phyloP scores from a whole-genome alignment of 2,888 invertebrate genomes.

The Hypsopygia costalis region DNA sequence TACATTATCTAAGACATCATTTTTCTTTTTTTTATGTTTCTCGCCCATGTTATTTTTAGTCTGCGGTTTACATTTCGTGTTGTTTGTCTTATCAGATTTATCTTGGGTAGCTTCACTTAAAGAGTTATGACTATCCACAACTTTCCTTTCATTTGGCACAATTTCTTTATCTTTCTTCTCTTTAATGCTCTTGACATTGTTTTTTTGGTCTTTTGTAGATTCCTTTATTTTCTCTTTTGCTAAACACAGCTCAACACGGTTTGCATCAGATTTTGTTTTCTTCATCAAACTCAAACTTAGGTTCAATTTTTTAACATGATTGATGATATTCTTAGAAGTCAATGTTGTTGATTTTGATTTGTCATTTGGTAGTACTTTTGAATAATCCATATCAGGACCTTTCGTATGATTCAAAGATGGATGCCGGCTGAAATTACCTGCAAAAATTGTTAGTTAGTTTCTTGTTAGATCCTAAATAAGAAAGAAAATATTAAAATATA shows the following conservation, averaged over 20 bases:
- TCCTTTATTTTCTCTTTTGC: constrained; percentile 1
- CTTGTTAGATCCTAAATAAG: no score
- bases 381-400: neutral
- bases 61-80: neutral
- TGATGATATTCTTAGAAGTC: neutral
- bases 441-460: neutral
- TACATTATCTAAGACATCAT: neutral
- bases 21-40: neutral
- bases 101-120: constrained; percentile 3
- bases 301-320: neutral
- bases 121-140: constrained; percentile 4
- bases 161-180: neutral
- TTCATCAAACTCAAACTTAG: neutral
- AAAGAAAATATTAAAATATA: no score
- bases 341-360: neutral
- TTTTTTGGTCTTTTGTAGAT: neutral
- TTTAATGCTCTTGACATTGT: neutral
- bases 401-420: neutral
- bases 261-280: neutral
- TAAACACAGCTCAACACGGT: neutral
- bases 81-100: neutral
- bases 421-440: neutral
- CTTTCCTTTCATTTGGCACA: neutral
- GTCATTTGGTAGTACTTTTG: neutral
- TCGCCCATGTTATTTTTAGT: neutral